phyloP scores from a whole-genome alignment of 1,140 invertebrate species.

The Cydia amplana region DNA sequence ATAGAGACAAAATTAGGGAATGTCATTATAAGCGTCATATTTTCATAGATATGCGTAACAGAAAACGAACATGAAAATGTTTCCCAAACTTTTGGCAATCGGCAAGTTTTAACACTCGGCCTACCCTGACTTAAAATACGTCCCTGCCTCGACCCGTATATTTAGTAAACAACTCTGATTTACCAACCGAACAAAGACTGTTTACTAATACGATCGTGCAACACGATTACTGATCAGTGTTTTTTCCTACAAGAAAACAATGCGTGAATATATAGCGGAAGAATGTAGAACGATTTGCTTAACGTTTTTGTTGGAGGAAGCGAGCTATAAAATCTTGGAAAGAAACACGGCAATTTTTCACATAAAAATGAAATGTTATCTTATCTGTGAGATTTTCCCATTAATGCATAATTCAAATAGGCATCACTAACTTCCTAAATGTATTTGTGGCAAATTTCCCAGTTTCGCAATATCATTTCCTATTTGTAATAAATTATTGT shows the following conservation, averaged over 20 bases:
- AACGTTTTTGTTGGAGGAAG: constrained; percentile 1
- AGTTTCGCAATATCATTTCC: neutral
- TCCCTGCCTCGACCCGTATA: neutral
- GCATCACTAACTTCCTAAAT: neutral
- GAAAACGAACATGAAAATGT: too few species aligned
- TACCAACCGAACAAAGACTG: constrained; percentile 22
- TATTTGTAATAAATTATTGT: neutral
- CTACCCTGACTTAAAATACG: neutral
- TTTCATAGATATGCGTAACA: too few species aligned
- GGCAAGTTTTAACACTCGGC: neutral
- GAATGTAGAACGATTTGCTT: constrained; percentile 12
- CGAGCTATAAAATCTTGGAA: constrained; percentile 3
- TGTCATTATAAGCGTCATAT: too few species aligned
- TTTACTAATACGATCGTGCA: neutral
- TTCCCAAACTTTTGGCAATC: neutral
- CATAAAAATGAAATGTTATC: constrained; percentile 12
- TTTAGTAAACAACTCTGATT: constrained; percentile 27
- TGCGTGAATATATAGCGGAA: neutral
- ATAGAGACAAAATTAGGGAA: too few species aligned
- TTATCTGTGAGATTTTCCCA: constrained; percentile 1
- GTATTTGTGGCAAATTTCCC: neutral
- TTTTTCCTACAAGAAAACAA: constrained; percentile 20
- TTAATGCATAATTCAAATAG: neutral
- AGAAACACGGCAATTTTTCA: constrained; percentile 9
- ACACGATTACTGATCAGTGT: constrained; percentile 28